phyloP scores from a whole-genome alignment of 2,113 vertebrate species.

The Notarius lentiginosus region DNA sequence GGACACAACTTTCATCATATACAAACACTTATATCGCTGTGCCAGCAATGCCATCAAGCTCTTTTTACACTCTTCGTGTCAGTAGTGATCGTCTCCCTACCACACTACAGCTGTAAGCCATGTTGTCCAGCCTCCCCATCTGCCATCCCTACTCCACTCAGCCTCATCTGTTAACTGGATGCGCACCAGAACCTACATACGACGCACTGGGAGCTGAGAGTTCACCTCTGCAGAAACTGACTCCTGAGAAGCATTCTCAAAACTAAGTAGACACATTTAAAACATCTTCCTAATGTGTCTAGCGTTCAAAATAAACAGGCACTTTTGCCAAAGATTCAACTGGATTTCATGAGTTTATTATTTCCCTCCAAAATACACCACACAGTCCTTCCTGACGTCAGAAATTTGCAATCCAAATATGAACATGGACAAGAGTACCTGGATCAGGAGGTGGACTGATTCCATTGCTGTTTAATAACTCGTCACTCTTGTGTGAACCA shows the following conservation, averaged over 20 bases:
- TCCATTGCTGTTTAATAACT: neutral
- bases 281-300: neutral
- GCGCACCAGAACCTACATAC: slow-evolving; percentile 74
- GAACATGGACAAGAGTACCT: neutral
- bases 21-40: neutral
- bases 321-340: neutral
- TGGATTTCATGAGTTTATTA: neutral
- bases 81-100: neutral
- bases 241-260: neutral
- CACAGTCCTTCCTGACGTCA: neutral
- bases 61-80: neutral
- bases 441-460: neutral
- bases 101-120: slow-evolving; percentile 77
- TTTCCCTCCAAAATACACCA: neutral
- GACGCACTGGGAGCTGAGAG: neutral
- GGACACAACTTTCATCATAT: neutral
- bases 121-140: slow-evolving; percentile 83
- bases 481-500: no score
- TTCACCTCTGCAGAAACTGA: neutral
- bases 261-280: neutral
- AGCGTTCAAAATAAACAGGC: neutral
- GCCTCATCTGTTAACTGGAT: slow-evolving; percentile 74
- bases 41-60: neutral
- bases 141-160: slow-evolving; percentile 77
- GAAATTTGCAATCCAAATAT: neutral